Conservation (phyloP, 2,888 invertebrate genomes). For the Lithosia quadra region DNA sequence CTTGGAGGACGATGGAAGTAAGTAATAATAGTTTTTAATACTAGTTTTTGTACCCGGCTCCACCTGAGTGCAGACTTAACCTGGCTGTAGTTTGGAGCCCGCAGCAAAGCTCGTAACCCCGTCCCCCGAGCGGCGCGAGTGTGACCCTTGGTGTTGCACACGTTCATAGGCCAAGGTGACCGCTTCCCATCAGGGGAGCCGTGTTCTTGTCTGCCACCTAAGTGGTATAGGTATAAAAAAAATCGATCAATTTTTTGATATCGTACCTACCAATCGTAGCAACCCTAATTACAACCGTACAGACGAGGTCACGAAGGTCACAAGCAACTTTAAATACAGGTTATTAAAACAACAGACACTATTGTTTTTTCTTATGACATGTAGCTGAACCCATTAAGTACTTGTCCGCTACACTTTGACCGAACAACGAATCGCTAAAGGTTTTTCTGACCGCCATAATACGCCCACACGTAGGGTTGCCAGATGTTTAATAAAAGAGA, state of each 20-base stretch:
- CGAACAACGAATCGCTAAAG: neutral
- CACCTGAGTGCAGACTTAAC: too few relatives aligned
- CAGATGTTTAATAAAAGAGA: neutral
- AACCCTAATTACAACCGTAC: constrained; percentile 7
- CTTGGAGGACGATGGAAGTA: neutral
- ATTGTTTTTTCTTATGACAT: constrained; percentile 11
- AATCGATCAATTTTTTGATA: neutral
- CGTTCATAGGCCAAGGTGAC: too few relatives aligned
- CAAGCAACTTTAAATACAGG: constrained; percentile 8
- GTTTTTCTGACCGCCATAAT: neutral
- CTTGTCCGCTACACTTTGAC: neutral
- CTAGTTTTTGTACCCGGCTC: too few relatives aligned
- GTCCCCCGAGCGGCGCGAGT: too few relatives aligned
- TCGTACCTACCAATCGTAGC: neutral
- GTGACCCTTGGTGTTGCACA: too few relatives aligned
- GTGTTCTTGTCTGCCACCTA: too few relatives aligned
- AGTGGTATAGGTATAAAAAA: too few relatives aligned
- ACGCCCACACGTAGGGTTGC: neutral
- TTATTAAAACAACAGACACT: constrained; percentile 9
- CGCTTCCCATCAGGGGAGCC: too few relatives aligned
- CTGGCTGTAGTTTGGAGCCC: too few relatives aligned
- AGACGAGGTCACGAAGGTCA: constrained; percentile 10
- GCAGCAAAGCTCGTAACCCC: too few relatives aligned
- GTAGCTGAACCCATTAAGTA: neutral
- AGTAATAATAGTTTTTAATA: too few relatives aligned